Percentiles rank a stretch among this genome's conserved stretches.
These are phyloP conservation scores for Paramormyrops kingsleyae DNA, from an alignment of 2,113 vertebrate genomes.

Conservation along the genomic window DNA sequence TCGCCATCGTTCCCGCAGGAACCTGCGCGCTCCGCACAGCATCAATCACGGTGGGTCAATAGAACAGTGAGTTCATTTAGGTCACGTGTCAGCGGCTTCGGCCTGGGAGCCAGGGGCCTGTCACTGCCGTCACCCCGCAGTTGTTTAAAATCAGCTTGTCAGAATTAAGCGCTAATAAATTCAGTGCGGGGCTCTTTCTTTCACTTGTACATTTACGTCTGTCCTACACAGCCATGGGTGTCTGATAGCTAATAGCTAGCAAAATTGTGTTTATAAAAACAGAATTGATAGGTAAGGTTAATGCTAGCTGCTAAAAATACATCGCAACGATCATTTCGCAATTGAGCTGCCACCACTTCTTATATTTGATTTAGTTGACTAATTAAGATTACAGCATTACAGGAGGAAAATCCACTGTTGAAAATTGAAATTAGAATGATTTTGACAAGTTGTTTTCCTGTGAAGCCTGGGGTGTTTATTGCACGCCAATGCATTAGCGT, in stretches of 20 bases:
- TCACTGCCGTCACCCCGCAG: slow-evolving; percentile 21
- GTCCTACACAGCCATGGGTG: neutral
- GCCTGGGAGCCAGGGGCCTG: slow-evolving; percentile 17
- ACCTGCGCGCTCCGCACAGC: slow-evolving; percentile 31
- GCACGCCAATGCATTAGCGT: neutral
- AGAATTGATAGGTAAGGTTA: neutral
- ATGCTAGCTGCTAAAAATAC: neutral
- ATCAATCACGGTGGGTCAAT: slow-evolving; percentile 43
- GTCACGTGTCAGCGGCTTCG: slow-evolving; percentile 39
- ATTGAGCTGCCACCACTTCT: neutral
- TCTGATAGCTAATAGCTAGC: neutral
- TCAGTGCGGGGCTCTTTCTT: slow-evolving; percentile 24
- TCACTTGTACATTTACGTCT: neutral
- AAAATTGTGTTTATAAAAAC: neutral
- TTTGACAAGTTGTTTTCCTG: neutral
- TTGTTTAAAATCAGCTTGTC: slow-evolving; percentile 41
- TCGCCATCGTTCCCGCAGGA: slow-evolving; percentile 36
- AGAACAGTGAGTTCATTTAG: slow-evolving; percentile 35
- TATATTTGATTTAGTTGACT: neutral
- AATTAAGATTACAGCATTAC: neutral
- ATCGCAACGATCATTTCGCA: neutral
- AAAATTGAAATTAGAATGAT: neutral
- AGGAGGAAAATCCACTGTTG: neutral
- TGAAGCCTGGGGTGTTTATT: neutral
- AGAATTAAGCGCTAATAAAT: slow-evolving; percentile 36